Evolutionary conservation across 2,113 vertebrate genomes (phyloP), one percentile per base, ranked within the genome.

Genomic region (Sprattus sprattus): DNA sequence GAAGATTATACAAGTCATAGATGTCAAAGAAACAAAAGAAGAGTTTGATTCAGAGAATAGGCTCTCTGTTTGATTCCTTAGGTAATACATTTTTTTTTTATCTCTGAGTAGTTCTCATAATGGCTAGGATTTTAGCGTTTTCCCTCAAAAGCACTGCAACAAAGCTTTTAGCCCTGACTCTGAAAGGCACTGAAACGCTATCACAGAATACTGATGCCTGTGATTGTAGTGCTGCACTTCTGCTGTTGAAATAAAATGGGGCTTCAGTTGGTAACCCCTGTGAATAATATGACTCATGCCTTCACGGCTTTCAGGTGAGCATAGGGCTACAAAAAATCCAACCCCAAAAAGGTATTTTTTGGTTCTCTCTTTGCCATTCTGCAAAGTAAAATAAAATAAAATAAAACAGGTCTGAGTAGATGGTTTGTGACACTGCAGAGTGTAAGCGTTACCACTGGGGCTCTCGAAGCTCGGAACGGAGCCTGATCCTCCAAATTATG

Each of bases 401-500:
- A 67, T 18, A 54, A 13, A 22, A 60, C 54, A 60, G 20, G 54
- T 60, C 18, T 18, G 18, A 60, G 18, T 20, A 20, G 54, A 60
- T 60, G 54, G 54, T 16, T 32, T 39, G 71, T 78, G 71, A 39
- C 32, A 39, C 71, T 16, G 71, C 15, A 16, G 71, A 78, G 39
- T 78, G 39, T 78, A 13, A 78, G 71, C 16, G 71, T 44, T 13
- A 78, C 28, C 71, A 32, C 11, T 44, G 32, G 25, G 71, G 71
- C 4, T 78, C 71, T 39, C 28, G 11, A 78, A 32, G 28, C 71
- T 78, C 15, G 4, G 28, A 32, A 28, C 28, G 11, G 71, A 78
- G 71, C 32, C 39, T 78, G 71, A 78, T 78, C 71, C 64, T 28
- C 32, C 25, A 5, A 78, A 78, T 78, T 78, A 78, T 78, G 71